Evolutionary conservation across 2,888 invertebrate genomes (phyloP).

Genomic region (Cataglyphis altisquamis): DNA sequence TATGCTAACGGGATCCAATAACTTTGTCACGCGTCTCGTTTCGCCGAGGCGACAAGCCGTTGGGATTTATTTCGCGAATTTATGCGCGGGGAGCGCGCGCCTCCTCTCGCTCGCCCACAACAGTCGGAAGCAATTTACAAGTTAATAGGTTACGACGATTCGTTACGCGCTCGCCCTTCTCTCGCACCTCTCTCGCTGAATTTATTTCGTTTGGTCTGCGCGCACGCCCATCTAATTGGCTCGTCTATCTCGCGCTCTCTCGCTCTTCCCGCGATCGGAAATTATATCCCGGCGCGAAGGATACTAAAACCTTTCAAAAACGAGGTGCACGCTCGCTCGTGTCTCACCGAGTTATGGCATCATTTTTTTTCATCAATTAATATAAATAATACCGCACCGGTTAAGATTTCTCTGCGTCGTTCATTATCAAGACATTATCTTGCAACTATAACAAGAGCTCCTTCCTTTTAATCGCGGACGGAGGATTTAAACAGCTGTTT

Average conservation of each 20-base stretch:
- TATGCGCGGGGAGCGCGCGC: slow-evolving; percentile 68
- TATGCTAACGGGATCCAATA: slow-evolving; percentile 60
- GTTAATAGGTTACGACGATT: slow-evolving; percentile 85
- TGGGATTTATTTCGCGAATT: slow-evolving; percentile 74
- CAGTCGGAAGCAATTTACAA: slow-evolving; percentile 86
- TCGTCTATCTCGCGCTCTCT: slow-evolving; percentile 53
- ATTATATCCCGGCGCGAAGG: slow-evolving; percentile 25
- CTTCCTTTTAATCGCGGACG: no score
- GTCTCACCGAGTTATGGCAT: background rate
- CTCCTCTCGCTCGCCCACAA: slow-evolving; percentile 65
- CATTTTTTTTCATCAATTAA: background rate
- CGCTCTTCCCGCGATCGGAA: slow-evolving; percentile 34
- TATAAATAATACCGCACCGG: background rate
- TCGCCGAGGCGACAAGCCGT: slow-evolving; percentile 64
- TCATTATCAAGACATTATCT: background rate
- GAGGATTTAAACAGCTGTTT: background rate
- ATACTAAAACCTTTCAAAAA: slow-evolving; percentile 47
- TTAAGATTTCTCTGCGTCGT: background rate
- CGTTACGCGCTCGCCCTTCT: slow-evolving; percentile 64
- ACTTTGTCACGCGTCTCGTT: slow-evolving; percentile 69
- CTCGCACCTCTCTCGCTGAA: slow-evolving; percentile 60
- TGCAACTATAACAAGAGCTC: background rate
- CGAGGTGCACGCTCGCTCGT: slow-evolving; percentile 25
- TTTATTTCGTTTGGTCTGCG: slow-evolving; percentile 74
- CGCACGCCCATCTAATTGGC: slow-evolving; percentile 79